These are phyloP conservation scores for Eriosoma lanigerum DNA, from an alignment of 1,140 invertebrate genomes.

Conservation along the genomic window DNA sequence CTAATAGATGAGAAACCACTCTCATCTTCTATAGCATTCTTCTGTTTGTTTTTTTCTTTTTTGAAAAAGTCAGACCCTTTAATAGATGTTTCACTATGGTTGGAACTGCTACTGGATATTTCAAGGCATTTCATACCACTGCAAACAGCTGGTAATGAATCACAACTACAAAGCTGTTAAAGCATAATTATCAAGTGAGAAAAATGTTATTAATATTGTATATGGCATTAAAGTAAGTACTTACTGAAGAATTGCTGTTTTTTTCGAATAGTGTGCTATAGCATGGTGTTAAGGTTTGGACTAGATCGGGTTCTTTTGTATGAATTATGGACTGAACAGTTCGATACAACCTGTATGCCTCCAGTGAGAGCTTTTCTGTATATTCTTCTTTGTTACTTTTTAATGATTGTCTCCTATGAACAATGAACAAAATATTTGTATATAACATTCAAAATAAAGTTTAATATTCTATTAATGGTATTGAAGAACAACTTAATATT, in stretches of 20 bases:
- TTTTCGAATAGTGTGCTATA: constrained; percentile 53
- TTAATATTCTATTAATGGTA: too few relatives aligned
- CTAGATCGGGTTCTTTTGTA: constrained; percentile 67
- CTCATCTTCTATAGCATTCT: constrained; percentile 65
- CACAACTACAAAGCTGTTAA: constrained; percentile 55
- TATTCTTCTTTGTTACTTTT: constrained; percentile 59
- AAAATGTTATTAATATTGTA: neutral
- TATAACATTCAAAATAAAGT: too few relatives aligned
- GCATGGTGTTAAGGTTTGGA: constrained; percentile 57
- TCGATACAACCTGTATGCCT: constrained; percentile 68
- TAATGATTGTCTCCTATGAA: constrained; percentile 57
- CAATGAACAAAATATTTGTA: neutral
- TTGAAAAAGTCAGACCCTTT: constrained; percentile 21
- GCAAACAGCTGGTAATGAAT: constrained; percentile 54
- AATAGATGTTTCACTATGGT: constrained; percentile 35
- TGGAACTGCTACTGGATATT: constrained; percentile 41
- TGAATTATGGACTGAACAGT: constrained; percentile 68
- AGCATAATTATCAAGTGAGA: constrained; percentile 19
- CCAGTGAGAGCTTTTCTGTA: constrained; percentile 69
- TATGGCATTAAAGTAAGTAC: neutral
- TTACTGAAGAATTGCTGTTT: constrained; percentile 17
- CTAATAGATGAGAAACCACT: constrained; percentile 81
- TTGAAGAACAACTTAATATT: neutral
- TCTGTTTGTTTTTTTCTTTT: constrained; percentile 21
- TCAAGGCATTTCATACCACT: constrained; percentile 53